phyloP scores from a whole-genome alignment of 2,797 vertebrate genomes.

The Pseudopleuronectes americanus region DNA sequence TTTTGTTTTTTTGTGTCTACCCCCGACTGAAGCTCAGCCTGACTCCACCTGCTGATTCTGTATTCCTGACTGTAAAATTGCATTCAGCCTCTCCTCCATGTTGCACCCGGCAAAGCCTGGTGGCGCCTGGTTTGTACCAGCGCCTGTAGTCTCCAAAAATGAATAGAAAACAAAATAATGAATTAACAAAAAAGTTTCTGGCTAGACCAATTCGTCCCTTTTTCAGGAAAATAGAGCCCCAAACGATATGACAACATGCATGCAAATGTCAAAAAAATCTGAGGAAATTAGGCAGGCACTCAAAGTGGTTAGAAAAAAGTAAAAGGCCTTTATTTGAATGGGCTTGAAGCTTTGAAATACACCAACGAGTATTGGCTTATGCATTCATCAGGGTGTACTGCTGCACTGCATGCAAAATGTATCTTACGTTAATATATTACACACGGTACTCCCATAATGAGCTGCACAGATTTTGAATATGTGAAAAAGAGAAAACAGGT shows the following conservation, averaged over 20 bases:
- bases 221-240: not conserved
- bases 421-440: not conserved
- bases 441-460: not conserved
- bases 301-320: no score
- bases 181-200: not conserved
- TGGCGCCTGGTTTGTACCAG: not conserved
- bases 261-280: not conserved
- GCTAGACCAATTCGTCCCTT: not conserved
- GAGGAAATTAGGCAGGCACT: no score
- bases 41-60: slow-evolving; percentile 7
- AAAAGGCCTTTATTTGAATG: no score
- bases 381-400: no score
- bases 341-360: no score
- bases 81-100: slow-evolving; percentile 5
- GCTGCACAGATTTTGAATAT: not conserved
- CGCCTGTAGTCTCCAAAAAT: not conserved
- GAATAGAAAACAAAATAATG: not conserved
- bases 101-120: not conserved
- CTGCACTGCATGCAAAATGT: no score
- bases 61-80: not conserved
- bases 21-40: not conserved
- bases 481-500: not conserved
- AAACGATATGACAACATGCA: not conserved
- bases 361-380: no score
- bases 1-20: not conserved